Percentiles rank a stretch among this genome's conserved stretches.
These are phyloP conservation scores for Goniozus legneri DNA, from an alignment of 1,140 invertebrate species.

Conservation along the genomic window DNA sequence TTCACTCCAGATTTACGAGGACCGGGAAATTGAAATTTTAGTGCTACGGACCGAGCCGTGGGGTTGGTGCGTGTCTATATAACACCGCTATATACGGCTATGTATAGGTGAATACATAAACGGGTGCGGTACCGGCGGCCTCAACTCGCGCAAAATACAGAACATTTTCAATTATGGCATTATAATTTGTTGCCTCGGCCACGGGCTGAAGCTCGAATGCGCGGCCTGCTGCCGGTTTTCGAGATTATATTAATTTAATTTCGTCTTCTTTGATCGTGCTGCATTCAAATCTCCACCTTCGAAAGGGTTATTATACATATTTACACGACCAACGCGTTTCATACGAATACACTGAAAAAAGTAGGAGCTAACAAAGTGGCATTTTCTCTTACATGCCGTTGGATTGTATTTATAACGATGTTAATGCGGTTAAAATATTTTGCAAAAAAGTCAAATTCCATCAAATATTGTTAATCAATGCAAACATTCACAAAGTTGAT, in stretches of 20 bases:
- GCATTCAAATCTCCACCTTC: no score
- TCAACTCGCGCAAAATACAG: slow-evolving; percentile 24
- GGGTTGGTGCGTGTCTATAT: neutral
- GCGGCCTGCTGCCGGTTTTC: slow-evolving; percentile 25
- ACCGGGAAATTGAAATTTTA: slow-evolving; percentile 53
- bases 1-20: slow-evolving; percentile 52
- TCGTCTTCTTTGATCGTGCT: slow-evolving; percentile 47
- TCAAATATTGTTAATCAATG: no score
- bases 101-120: neutral
- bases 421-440: no score
- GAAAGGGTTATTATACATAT: no score
- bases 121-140: no score
- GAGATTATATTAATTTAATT: slow-evolving; percentile 53
- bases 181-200: slow-evolving; percentile 49
- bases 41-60: slow-evolving; percentile 25
- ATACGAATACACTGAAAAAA: no score
- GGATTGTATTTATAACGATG: no score
- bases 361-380: no score
- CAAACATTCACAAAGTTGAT: no score
- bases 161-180: slow-evolving; percentile 54
- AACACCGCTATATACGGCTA: neutral
- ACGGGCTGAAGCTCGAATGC: slow-evolving; percentile 29
- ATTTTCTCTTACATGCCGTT: no score
- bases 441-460: no score
- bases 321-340: no score